A percentile compares a stretch with the other conserved stretches of the same genome.
These are phyloP conservation scores for Vanessa tameamea DNA, from an alignment of 1,140 invertebrate genomes.

Conservation along the genomic window DNA sequence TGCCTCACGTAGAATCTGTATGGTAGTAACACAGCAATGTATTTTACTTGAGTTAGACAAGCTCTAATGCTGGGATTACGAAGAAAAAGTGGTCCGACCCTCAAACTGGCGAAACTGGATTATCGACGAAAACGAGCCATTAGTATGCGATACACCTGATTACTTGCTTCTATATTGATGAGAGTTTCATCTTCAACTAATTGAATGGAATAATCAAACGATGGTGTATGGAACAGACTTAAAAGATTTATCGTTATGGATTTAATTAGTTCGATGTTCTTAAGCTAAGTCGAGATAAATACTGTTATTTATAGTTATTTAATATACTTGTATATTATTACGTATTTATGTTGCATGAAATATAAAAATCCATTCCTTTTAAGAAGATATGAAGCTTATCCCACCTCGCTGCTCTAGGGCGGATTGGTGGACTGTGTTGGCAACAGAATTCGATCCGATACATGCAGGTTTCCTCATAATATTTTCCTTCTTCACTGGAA, in stretches of 20 bases:
- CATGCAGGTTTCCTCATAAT: no score
- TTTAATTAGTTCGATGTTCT: not conserved
- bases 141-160: constrained; percentile 71
- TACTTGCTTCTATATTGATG: constrained; percentile 37
- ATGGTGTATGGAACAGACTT: not conserved
- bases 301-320: no score
- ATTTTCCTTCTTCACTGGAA: no score
- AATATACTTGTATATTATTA: no score
- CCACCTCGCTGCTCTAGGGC: no score
- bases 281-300: no score
- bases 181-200: constrained; percentile 23
- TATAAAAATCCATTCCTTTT: no score
- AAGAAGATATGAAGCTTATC: no score
- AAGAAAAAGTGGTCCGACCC: constrained; percentile 63
- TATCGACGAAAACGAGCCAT: constrained; percentile 57
- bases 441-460: no score
- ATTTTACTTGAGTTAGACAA: constrained; percentile 46
- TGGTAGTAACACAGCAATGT: constrained; percentile 10
- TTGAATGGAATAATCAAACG: constrained; percentile 33
- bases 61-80: constrained; percentile 68
- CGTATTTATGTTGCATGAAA: no score
- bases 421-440: no score
- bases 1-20: constrained; percentile 9
- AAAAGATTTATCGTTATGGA: not conserved
- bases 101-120: constrained; percentile 58